A percentile compares a stretch with the other conserved stretches of the same genome.
phyloP scores from a whole-genome alignment of 1,140 invertebrate genomes.

The Pseudomyrmex sp. region DNA sequence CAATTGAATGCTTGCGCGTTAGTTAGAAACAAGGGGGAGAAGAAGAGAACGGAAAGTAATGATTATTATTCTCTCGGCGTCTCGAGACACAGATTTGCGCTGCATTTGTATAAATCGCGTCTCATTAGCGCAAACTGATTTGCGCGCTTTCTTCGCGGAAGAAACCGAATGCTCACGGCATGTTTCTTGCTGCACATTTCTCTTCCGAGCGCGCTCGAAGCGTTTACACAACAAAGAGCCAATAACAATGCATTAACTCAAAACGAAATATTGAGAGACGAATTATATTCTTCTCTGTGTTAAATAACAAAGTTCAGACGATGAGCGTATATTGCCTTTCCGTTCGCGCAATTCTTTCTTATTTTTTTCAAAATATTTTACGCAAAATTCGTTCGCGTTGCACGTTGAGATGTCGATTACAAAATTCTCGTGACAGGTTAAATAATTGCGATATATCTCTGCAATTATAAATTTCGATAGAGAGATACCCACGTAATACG shows the following conservation, averaged over 20 bases:
- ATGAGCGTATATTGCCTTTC: no score
- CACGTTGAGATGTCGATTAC: no score
- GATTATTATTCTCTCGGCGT: neutral
- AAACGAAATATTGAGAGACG: neutral
- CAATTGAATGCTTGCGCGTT: neutral
- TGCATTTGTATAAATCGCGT: neutral
- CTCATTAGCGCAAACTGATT: neutral
- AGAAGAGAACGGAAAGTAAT: neutral
- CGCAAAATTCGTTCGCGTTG: neutral
- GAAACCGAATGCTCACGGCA: neutral
- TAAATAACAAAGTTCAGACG: neutral
- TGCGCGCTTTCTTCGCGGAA: neutral
- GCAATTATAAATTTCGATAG: constrained; percentile 7
- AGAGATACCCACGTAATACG: neutral
- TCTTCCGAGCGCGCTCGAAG: neutral
- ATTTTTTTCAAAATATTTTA: neutral
- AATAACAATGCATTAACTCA: constrained; percentile 7
- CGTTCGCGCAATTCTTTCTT: no score
- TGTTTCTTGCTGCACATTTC: neutral
- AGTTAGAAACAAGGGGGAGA: neutral
- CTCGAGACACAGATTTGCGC: neutral
- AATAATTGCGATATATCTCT: neutral
- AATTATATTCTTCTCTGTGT: neutral
- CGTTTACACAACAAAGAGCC: neutral
- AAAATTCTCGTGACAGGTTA: no score